Conservation (phyloP, 2,113 vertebrate species). For the Ctenodactylus gundi region DNA sequence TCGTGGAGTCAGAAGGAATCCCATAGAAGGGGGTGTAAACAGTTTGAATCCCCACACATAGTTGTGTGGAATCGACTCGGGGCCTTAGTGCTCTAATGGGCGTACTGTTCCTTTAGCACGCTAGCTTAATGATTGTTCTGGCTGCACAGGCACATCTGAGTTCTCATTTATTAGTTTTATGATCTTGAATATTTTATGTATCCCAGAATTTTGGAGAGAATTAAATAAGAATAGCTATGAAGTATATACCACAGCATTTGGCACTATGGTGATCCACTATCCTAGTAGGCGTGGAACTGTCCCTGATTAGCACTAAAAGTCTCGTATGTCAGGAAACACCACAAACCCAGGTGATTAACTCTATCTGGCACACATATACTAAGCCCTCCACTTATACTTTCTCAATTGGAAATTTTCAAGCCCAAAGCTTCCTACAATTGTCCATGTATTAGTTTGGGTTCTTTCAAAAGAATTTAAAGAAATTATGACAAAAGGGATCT, state of each 20-base stretch:
- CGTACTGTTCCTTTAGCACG: too few relatives aligned
- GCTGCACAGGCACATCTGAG: neutral
- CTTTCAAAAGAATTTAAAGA: too few relatives aligned
- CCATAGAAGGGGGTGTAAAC: too few relatives aligned
- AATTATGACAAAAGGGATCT: too few relatives aligned
- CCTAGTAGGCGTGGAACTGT: neutral
- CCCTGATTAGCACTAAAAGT: conserved; percentile 11
- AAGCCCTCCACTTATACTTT: neutral
- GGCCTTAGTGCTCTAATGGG: too few relatives aligned
- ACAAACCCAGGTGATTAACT: neutral
- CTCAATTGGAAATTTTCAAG: conserved; percentile 25
- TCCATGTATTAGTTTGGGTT: too few relatives aligned
- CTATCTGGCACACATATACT: neutral
- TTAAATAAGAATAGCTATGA: conserved; percentile 22
- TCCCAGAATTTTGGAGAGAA: neutral
- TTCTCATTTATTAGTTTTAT: conserved; percentile 30
- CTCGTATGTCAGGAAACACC: conserved; percentile 24
- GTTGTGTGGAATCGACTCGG: too few relatives aligned
- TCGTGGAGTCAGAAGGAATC: too few relatives aligned
- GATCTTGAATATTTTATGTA: conserved; percentile 32
- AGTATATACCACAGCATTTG: neutral
- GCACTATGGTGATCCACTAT: neutral
- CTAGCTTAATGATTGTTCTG: too few relatives aligned
- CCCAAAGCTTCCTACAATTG: neutral
- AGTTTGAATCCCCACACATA: too few relatives aligned